These are phyloP conservation scores for Apocrypta bakeri DNA, from an alignment of 1,140 invertebrate genomes.

Conservation along the genomic window DNA sequence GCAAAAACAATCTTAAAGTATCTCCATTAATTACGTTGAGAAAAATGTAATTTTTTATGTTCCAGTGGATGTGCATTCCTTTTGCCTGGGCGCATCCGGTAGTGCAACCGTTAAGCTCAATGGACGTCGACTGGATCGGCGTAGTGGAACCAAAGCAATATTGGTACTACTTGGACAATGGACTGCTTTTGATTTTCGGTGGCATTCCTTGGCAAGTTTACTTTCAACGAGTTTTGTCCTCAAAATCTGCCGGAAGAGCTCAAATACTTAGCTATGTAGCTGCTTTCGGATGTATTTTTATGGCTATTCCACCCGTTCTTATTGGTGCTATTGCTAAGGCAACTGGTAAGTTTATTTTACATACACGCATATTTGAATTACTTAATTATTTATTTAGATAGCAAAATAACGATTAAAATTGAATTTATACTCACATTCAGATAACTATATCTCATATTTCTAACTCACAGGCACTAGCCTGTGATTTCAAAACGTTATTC, in stretches of 20 bases:
- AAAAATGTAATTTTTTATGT: constrained; percentile 49
- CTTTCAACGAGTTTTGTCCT: constrained; percentile 97
- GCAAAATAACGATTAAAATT: too few relatives aligned
- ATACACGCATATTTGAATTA: not conserved
- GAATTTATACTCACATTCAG: too few relatives aligned
- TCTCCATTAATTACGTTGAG: too few relatives aligned
- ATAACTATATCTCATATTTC: too few relatives aligned
- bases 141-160: constrained; percentile 82
- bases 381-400: not conserved
- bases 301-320: constrained; percentile 96
- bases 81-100: constrained; percentile 93
- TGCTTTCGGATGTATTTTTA: constrained; percentile 94
- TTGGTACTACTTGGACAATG: constrained; percentile 93
- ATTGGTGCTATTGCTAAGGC: constrained; percentile 97
- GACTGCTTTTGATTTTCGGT: constrained; percentile 93
- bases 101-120: constrained; percentile 84
- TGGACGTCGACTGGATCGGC: constrained; percentile 94
- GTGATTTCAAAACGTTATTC: too few relatives aligned
- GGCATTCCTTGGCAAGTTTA: constrained; percentile 99
- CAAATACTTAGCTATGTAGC: constrained; percentile 98
- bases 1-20: too few relatives aligned
- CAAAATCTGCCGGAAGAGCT: constrained; percentile 93
- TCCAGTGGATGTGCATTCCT: constrained; percentile 96
- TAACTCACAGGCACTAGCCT: too few relatives aligned
- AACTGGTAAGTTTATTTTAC: constrained; percentile 81